phyloP scores from a whole-genome alignment of 2,888 invertebrate genomes.

The Athalia cordata region DNA sequence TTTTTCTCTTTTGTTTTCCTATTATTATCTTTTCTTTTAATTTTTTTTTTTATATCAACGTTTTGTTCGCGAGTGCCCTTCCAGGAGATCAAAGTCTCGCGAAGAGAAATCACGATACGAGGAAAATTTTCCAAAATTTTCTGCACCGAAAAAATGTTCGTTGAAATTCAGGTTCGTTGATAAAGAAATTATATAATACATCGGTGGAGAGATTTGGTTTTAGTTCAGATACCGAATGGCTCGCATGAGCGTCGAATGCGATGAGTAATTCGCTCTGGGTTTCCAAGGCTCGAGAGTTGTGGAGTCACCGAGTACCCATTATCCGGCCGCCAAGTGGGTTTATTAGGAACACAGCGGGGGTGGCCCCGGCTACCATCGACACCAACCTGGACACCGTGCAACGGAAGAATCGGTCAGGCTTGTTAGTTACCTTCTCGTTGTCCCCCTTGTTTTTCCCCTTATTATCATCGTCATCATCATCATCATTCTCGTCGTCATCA shows the following conservation, averaged over 20 bases:
- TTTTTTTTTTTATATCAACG: not conserved
- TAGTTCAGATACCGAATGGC: too few relatives aligned
- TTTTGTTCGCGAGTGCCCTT: too few relatives aligned
- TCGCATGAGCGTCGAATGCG: too few relatives aligned
- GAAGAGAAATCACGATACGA: too few relatives aligned
- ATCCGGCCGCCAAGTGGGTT: conserved; percentile 70
- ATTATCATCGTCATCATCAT: conserved; percentile 49
- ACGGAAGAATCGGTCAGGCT: conserved; percentile 72
- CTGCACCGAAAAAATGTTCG: too few relatives aligned
- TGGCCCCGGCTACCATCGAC: conserved; percentile 66
- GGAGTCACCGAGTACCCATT: conserved; percentile 72
- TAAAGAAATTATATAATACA: too few relatives aligned
- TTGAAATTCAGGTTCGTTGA: too few relatives aligned
- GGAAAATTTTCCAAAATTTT: too few relatives aligned
- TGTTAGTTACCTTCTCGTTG: conserved; percentile 60
- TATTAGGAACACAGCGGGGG: conserved; percentile 73
- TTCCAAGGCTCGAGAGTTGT: conserved; percentile 60
- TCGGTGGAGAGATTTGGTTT: not conserved
- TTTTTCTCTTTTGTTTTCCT: not conserved
- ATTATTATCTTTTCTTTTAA: not conserved
- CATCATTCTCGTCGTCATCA: conserved; percentile 65
- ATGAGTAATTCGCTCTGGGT: conserved; percentile 11
- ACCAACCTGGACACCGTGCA: conserved; percentile 60
- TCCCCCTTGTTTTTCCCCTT: conserved; percentile 47
- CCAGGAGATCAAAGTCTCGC: too few relatives aligned